phyloP scores from a whole-genome alignment of 2,113 vertebrate species.

The Eira barbara region DNA sequence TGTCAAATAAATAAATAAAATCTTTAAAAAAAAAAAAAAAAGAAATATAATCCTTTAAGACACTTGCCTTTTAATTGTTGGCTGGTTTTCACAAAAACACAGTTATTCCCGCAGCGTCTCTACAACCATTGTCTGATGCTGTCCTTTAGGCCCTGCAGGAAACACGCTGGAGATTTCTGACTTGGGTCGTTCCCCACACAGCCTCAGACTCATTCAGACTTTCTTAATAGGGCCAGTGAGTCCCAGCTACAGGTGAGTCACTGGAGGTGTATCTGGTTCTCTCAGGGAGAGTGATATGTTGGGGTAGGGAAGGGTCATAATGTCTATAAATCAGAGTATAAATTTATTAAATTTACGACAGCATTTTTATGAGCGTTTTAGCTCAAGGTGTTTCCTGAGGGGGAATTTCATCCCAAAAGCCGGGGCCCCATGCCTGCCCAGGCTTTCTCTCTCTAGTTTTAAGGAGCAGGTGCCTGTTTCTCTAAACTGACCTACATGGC shows the following conservation, averaged over 20 bases:
- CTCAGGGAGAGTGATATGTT: neutral
- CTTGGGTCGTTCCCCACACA: too few species aligned
- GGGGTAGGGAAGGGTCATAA: neutral
- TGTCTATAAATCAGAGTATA: neutral
- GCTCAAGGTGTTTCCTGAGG: neutral
- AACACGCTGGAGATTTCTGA: neutral
- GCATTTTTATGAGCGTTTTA: neutral
- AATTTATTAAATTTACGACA: neutral
- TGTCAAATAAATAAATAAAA: too few species aligned
- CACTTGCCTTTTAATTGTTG: neutral
- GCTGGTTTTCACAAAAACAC: too few species aligned
- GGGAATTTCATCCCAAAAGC: neutral
- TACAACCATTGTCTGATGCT: too few species aligned
- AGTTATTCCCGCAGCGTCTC: neutral
- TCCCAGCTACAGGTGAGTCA: neutral
- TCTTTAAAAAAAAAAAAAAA: too few species aligned
- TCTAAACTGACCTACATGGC: neutral
- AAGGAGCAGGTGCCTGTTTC: neutral
- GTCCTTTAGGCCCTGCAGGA: neutral
- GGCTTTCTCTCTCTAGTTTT: neutral
- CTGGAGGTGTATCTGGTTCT: neutral
- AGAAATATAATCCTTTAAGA: neutral
- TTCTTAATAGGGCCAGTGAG: neutral
- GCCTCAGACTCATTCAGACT: neutral
- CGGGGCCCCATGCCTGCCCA: neutral